Conservation (phyloP, 2,113 vertebrate species). For the Spermophilus dauricus region DNA sequence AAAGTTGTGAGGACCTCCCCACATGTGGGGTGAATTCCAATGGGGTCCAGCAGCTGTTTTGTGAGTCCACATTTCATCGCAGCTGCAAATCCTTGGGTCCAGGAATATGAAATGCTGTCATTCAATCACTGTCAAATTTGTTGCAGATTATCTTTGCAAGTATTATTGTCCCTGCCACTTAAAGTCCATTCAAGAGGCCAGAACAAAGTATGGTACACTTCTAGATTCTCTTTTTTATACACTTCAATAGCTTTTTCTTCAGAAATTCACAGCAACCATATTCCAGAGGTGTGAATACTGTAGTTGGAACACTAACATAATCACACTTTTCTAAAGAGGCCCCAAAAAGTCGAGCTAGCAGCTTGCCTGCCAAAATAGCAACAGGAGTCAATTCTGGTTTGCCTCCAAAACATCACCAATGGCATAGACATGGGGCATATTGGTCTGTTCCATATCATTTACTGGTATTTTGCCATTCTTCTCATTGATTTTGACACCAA, state of each 20-base stretch:
- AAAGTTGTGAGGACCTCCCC: slow-evolving; percentile 97
- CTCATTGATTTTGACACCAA: slow-evolving; percentile 93
- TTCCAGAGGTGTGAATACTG: slow-evolving; percentile 97
- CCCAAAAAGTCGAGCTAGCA: too few species aligned
- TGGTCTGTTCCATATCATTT: too few species aligned
- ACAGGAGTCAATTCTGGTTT: too few species aligned
- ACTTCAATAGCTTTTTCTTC: slow-evolving; percentile 93
- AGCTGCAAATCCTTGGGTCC: slow-evolving; percentile 95
- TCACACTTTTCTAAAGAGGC: slow-evolving; percentile 87
- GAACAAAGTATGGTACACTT: slow-evolving; percentile 96
- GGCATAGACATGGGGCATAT: too few species aligned
- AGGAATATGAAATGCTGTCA: slow-evolving; percentile 96
- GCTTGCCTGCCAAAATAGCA: too few species aligned
- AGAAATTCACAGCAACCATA: slow-evolving; percentile 96
- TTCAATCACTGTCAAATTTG: slow-evolving; percentile 90
- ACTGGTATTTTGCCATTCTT: slow-evolving; percentile 82
- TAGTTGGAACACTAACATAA: slow-evolving; percentile 96
- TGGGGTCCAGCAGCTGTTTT: slow-evolving; percentile 94
- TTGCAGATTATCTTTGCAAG: slow-evolving; percentile 96
- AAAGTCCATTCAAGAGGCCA: slow-evolving; percentile 98
- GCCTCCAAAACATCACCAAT: too few species aligned
- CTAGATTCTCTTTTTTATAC: slow-evolving; percentile 92
- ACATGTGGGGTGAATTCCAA: slow-evolving; percentile 98
- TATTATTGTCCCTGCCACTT: slow-evolving; percentile 94
- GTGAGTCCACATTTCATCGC: slow-evolving; percentile 97